Evolutionary conservation across 2,888 invertebrate species (phyloP).

Genomic region (Rotaria macrura): DNA sequence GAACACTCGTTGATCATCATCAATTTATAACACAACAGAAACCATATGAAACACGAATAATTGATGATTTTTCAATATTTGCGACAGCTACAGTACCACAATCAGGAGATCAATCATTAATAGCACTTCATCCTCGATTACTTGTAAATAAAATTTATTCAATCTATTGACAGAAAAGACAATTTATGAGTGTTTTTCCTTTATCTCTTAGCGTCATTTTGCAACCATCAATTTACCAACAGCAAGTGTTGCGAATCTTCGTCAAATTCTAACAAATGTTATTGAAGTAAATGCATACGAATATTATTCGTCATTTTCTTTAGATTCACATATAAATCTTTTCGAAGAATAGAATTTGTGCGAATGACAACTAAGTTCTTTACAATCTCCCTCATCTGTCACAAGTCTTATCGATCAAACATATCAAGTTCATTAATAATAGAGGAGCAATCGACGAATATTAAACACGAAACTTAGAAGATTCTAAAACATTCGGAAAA

Average conservation of each 20-base stretch:
- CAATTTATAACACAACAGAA: constrained; percentile 45
- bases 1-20: constrained; percentile 45
- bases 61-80: constrained; percentile 44
- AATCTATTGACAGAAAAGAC: too few relatives aligned
- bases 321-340: too few relatives aligned
- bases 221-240: constrained; percentile 45
- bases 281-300: constrained; percentile 42
- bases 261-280: constrained; percentile 44
- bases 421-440: too few relatives aligned
- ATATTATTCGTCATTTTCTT: not conserved
- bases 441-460: too few relatives aligned
- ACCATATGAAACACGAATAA: constrained; percentile 47
- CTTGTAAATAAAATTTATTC: constrained; percentile 39
- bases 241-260: constrained; percentile 43
- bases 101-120: constrained; percentile 41
- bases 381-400: too few relatives aligned
- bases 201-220: constrained; percentile 46
- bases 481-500: too few relatives aligned
- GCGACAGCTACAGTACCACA: constrained; percentile 38
- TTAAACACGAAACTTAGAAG: too few relatives aligned
- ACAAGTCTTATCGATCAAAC: too few relatives aligned
- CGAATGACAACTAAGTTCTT: too few relatives aligned
- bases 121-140: constrained; percentile 42
- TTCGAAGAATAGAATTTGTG: too few relatives aligned
- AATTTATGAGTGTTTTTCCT: not conserved